Evolutionary conservation across 2,888 invertebrate genomes (phyloP).

Genomic region (Leistus spinibarbis): DNA sequence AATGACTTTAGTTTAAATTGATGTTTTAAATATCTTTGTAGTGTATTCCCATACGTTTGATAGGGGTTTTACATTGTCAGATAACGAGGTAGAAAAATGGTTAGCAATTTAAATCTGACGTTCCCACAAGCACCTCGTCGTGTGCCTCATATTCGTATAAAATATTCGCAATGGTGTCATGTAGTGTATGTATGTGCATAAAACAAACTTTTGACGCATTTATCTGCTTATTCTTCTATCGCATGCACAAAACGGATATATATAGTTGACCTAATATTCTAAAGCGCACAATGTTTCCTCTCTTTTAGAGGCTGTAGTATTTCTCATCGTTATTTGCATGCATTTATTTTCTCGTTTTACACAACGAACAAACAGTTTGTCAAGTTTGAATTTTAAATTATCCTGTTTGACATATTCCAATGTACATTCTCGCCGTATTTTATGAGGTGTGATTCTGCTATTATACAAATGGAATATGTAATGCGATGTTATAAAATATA

Average conservation of each 20-base stretch:
- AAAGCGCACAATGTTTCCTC: constrained; percentile 33
- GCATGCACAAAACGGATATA: neutral
- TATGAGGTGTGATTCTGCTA: neutral
- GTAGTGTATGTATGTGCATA: neutral
- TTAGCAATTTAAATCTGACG: constrained; percentile 5
- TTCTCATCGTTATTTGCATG: constrained; percentile 24
- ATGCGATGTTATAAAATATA: neutral
- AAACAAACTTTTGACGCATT: neutral
- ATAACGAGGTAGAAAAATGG: neutral
- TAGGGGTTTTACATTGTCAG: no score
- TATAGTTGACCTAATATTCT: constrained; percentile 32
- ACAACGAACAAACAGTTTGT: neutral
- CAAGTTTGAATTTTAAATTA: neutral
- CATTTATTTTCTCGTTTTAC: neutral
- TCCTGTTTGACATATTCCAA: neutral
- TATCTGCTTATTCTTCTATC: neutral
- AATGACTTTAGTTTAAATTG: no score
- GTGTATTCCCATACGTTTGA: no score
- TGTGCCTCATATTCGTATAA: neutral
- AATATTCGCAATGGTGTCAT: neutral
- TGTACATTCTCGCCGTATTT: neutral
- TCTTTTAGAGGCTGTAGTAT: constrained; percentile 16
- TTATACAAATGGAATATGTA: neutral
- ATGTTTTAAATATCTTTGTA: no score
- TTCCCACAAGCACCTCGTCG: neutral